Evolutionary conservation across 2,113 vertebrate species (phyloP).

Genomic region (Amazona guildingii): DNA sequence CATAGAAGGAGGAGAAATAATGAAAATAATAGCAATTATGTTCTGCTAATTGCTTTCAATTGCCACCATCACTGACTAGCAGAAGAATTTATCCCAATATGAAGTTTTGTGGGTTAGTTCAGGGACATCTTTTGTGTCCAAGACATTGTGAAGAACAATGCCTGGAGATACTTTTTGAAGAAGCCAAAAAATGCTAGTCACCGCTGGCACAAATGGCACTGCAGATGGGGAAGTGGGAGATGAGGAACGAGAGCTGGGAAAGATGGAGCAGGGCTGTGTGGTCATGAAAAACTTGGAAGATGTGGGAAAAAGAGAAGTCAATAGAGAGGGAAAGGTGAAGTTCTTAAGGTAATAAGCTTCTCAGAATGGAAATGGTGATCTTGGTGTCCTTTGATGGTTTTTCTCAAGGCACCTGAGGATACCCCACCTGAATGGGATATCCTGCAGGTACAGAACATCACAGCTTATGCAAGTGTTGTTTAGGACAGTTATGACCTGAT

Average conservation of each 20-base stretch:
- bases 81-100: background rate
- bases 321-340: background rate
- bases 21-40: background rate
- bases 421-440: background rate
- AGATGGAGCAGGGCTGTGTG: background rate
- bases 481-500: background rate
- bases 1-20: background rate
- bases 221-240: conserved; percentile 50
- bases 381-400: background rate
- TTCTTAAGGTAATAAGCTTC: background rate
- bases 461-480: background rate
- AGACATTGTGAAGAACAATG: conserved; percentile 16
- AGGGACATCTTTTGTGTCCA: background rate
- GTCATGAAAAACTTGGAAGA: background rate
- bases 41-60: background rate
- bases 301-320: background rate
- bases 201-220: conserved; percentile 26
- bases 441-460: background rate
- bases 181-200: conserved; percentile 28
- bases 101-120: background rate
- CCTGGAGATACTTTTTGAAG: background rate
- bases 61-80: background rate
- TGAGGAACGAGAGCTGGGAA: background rate
- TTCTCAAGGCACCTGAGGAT: background rate
- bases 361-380: background rate